Percentiles rank a stretch among this genome's conserved stretches.
These are phyloP conservation scores for Drosophila auraria DNA, from an alignment of 1,140 invertebrate genomes.

Conservation along the genomic window DNA sequence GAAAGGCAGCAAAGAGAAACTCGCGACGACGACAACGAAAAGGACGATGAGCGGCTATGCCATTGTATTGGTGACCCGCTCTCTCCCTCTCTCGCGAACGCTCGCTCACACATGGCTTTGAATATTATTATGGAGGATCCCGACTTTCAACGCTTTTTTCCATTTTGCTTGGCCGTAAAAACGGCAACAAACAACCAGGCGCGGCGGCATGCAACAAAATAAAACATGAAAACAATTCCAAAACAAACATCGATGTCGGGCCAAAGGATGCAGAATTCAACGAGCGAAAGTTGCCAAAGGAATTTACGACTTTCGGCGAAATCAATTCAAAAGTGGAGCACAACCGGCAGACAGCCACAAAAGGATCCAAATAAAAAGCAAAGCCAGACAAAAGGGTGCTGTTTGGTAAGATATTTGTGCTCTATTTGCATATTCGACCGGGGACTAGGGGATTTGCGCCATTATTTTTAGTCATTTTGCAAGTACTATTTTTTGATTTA, in stretches of 20 bases:
- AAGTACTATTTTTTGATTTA: slow-evolving; percentile 63
- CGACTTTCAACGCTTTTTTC: slow-evolving; percentile 69
- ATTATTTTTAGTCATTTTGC: slow-evolving; percentile 27
- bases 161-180: slow-evolving; percentile 44
- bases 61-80: slow-evolving; percentile 44
- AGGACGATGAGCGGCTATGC: slow-evolving; percentile 44
- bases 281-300: slow-evolving; percentile 74
- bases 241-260: slow-evolving; percentile 45
- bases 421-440: slow-evolving; percentile 45
- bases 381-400: slow-evolving; percentile 26
- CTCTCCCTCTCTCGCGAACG: slow-evolving; percentile 25
- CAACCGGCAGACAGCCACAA: slow-evolving; percentile 29
- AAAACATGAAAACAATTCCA: slow-evolving; percentile 52
- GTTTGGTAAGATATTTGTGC: slow-evolving; percentile 27
- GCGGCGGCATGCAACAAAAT: slow-evolving; percentile 38
- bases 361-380: slow-evolving; percentile 31
- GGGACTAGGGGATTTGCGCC: slow-evolving; percentile 24
- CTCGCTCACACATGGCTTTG: slow-evolving; percentile 60
- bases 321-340: slow-evolving; percentile 75
- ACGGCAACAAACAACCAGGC: slow-evolving; percentile 18
- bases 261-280: slow-evolving; percentile 42
- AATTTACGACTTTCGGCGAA: slow-evolving; percentile 79
- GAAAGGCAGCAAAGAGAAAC: slow-evolving; percentile 50
- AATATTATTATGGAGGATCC: slow-evolving; percentile 79
- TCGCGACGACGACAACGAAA: slow-evolving; percentile 62